phyloP scores from a whole-genome alignment of 2,113 vertebrate species.

The Pedetes capensis region DNA sequence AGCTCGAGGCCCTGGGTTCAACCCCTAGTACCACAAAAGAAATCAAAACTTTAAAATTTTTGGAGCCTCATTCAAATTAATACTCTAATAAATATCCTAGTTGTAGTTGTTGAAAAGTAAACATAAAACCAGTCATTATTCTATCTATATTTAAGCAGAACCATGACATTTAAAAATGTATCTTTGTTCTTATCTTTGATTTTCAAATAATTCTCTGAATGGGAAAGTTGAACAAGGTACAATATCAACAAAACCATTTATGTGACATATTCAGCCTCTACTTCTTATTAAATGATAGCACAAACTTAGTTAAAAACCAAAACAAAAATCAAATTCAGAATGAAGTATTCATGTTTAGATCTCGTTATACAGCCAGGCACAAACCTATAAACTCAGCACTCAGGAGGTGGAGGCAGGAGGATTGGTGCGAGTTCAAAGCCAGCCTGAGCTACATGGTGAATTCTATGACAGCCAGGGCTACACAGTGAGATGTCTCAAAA shows the following conservation, averaged over 20 bases:
- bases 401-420: too few species aligned
- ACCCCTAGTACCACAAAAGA: too few species aligned
- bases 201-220: not conserved
- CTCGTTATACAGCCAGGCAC: not conserved
- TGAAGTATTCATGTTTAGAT: not conserved
- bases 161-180: constrained; percentile 9
- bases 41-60: constrained; percentile 15
- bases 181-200: not conserved
- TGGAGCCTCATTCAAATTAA: not conserved
- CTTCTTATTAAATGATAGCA: not conserved
- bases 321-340: not conserved
- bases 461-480: too few species aligned
- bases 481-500: too few species aligned
- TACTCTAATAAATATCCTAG: not conserved
- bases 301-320: not conserved
- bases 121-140: not conserved
- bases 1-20: too few species aligned
- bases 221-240: not conserved
- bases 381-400: too few species aligned
- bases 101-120: not conserved
- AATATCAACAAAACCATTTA: not conserved
- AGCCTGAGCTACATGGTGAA: too few species aligned
- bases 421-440: too few species aligned
- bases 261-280: not conserved
- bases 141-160: not conserved